These are phyloP conservation scores for Schizopygopsis pylzovi DNA, from an alignment of 2,797 vertebrate genomes.

Conservation along the genomic window DNA sequence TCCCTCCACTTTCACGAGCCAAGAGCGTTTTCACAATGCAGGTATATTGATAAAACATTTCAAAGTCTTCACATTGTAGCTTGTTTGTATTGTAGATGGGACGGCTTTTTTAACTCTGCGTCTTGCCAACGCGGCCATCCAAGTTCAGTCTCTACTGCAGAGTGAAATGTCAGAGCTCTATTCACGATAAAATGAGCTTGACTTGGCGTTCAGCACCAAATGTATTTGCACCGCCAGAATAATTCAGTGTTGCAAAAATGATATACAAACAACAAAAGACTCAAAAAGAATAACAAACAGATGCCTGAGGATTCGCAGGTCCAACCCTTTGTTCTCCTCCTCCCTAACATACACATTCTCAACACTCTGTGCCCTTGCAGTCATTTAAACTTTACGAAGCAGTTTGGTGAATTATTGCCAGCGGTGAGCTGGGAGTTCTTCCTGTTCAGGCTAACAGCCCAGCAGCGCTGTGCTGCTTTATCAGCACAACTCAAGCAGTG, in stretches of 20 bases:
- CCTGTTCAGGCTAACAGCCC: slow-evolving; percentile 30
- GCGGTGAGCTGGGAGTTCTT: slow-evolving; percentile 41
- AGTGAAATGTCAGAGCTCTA: slow-evolving; percentile 42
- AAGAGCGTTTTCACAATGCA: slow-evolving; percentile 19
- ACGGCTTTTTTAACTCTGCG: slow-evolving; percentile 50
- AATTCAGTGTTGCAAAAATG: neutral
- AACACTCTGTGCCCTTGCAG: slow-evolving; percentile 31
- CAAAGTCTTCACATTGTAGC: slow-evolving; percentile 48
- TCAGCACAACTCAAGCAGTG: slow-evolving; percentile 36
- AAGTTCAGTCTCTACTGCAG: slow-evolving; percentile 35
- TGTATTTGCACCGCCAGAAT: neutral
- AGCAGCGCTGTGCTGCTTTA: slow-evolving; percentile 35
- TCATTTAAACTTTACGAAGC: slow-evolving; percentile 46
- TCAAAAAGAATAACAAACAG: slow-evolving; percentile 26
- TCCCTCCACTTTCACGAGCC: neutral
- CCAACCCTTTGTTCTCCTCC: slow-evolving; percentile 32
- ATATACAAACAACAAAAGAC: slow-evolving; percentile 17
- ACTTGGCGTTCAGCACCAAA: slow-evolving; percentile 1
- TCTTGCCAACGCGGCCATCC: slow-evolving; percentile 29
- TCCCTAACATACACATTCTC: slow-evolving; percentile 38
- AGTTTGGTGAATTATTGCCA: slow-evolving; percentile 56
- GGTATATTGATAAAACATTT: slow-evolving; percentile 52
- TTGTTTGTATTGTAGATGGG: slow-evolving; percentile 47
- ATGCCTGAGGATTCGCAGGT: neutral
- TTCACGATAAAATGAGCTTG: slow-evolving; percentile 23